phyloP scores from a whole-genome alignment of 2,888 invertebrate species.

The Metalampra italica region DNA sequence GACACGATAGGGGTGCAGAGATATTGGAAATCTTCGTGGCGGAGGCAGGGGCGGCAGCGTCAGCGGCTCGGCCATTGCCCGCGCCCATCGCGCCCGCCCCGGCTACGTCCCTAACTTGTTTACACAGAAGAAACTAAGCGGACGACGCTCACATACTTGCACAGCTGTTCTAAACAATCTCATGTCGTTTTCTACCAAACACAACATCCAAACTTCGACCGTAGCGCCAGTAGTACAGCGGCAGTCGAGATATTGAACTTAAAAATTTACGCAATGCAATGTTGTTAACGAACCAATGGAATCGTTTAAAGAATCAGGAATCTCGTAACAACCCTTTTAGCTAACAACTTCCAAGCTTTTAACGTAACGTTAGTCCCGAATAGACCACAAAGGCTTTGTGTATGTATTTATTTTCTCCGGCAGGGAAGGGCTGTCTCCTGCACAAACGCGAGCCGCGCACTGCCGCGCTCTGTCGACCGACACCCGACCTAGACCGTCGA shows the following conservation, averaged over 20 bases:
- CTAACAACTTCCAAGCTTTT: too few species aligned
- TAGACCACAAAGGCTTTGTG: too few species aligned
- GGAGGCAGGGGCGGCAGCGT: constrained; percentile 65
- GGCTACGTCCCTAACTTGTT: constrained; percentile 18
- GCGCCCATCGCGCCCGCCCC: constrained; percentile 58
- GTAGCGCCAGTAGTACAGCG: too few species aligned
- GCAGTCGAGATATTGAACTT: too few species aligned
- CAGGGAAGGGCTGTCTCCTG: not conserved
- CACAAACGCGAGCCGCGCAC: constrained; percentile 5
- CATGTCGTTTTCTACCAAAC: constrained; percentile 1
- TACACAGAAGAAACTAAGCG: constrained; percentile 27
- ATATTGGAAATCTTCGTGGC: constrained; percentile 53
- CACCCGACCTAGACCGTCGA: too few species aligned
- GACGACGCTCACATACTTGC: constrained; percentile 25
- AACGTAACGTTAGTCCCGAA: too few species aligned
- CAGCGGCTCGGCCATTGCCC: constrained; percentile 65
- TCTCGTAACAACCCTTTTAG: too few species aligned
- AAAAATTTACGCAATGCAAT: too few species aligned
- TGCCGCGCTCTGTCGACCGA: constrained; percentile 4
- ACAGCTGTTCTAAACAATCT: constrained; percentile 17
- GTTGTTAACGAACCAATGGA: too few species aligned
- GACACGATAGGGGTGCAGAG: constrained; percentile 61
- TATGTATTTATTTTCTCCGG: not conserved
- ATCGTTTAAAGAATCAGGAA: too few species aligned
- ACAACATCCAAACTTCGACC: not conserved